Evolutionary conservation across 2,888 invertebrate genomes (phyloP), one percentile per base, ranked within the genome.

Genomic region (Melipona beecheii): DNA sequence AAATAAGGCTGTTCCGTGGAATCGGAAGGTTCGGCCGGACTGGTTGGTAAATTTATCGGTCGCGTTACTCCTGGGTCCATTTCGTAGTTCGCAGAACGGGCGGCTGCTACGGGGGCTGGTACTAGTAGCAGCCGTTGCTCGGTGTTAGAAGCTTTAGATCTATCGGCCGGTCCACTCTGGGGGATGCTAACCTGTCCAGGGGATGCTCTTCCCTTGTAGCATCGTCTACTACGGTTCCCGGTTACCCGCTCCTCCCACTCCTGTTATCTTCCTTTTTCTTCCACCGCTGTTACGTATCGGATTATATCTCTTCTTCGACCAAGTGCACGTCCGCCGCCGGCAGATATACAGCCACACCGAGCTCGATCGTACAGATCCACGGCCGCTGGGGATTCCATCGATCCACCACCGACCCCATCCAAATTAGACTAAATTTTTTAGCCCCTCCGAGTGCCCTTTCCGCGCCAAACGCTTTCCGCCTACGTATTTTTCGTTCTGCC

Each of bases 161-260:
- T 91, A 91, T 89, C 89, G 90, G 83, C 75, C 62, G 85, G 87
- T 83, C 84, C 85, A 89, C 90, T 91, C 91, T 87, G 77, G 91
- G 91, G 90, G 90, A 90, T 89, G 90, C 90, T 90, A 90, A 89
- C 90, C 90, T 88, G 88, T 89, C 89, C 85, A 81, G 89, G 78
- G 77, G 85, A 87, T 87, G 88, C 89, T 85, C 81, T 89, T 83
- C 88, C 75, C 83, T 79, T 77, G 85, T 85, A 83, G 24, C 72
- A 70, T 73, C 86, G 74, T 89, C 80, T 75, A 82, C 80, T 73
- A 82, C 83, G 73, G 72, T 69, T 81, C 70, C 70, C 72, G 60
- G 62, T 75, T 73, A 78, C 75, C 50, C 77, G 60, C 73, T 64
- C 62, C 71, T 31, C 49, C 68, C 68, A 15, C 21, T 66, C 56